Evolutionary conservation across 2,888 invertebrate species (phyloP).

Genomic region (Diplazon laetatorius): DNA sequence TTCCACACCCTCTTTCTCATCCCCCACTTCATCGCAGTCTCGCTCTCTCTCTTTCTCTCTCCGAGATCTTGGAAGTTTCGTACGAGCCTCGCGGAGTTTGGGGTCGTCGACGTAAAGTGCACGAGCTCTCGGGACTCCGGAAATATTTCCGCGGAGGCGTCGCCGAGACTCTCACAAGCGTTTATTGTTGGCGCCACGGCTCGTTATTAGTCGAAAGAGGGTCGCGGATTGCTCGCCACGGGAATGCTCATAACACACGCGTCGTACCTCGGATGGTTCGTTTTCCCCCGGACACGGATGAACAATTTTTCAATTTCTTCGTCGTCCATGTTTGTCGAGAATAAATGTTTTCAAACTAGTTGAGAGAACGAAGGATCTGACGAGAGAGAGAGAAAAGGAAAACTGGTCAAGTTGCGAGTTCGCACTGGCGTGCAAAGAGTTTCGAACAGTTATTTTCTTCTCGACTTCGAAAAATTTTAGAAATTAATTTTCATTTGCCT

Average conservation of each 20-base stretch:
- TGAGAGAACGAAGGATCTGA: neutral
- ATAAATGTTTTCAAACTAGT: neutral
- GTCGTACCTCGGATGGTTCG: neutral
- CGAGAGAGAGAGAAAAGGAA: too few relatives aligned
- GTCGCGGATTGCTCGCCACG: constrained; percentile 32
- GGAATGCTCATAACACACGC: constrained; percentile 39
- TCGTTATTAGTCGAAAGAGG: constrained; percentile 51
- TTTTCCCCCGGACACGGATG: constrained; percentile 1
- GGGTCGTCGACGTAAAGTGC: constrained; percentile 33
- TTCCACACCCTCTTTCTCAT: constrained; percentile 8
- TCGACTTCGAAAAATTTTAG: too few relatives aligned
- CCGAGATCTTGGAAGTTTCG: constrained; percentile 67
- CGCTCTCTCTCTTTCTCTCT: too few relatives aligned
- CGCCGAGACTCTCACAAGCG: constrained; percentile 29
- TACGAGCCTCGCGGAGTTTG: constrained; percentile 45
- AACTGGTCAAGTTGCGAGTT: too few relatives aligned
- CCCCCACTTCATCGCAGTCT: constrained; percentile 20
- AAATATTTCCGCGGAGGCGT: constrained; percentile 70
- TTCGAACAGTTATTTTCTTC: too few relatives aligned
- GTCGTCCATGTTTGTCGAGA: neutral
- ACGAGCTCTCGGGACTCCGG: constrained; percentile 63
- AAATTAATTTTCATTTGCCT: too few relatives aligned
- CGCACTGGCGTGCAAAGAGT: too few relatives aligned
- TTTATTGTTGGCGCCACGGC: constrained; percentile 37
- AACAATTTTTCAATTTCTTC: constrained; percentile 3